Evolutionary conservation across 2,888 invertebrate species (phyloP).

Genomic region (Adineta ricciae): DNA sequence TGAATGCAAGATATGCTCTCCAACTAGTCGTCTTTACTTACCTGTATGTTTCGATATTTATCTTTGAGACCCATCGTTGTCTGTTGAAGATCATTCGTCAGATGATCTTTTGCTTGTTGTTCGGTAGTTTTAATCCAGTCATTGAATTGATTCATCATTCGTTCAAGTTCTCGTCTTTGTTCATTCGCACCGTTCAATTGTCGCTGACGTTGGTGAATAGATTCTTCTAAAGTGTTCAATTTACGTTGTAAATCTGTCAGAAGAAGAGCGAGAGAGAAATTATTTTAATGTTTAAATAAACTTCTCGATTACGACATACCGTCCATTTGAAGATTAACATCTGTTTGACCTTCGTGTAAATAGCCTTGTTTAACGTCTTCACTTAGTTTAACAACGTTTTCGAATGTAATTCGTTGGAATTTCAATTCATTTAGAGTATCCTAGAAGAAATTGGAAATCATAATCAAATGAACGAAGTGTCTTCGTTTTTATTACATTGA

Average conservation of each 20-base stretch:
- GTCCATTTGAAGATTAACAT: neutral
- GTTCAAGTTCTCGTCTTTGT: neutral
- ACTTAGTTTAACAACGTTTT: neutral
- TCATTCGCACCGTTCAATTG: slow-evolving; percentile 17
- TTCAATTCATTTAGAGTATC: slow-evolving; percentile 6
- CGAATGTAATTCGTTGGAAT: neutral
- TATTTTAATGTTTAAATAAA: neutral
- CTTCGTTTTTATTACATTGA: neutral
- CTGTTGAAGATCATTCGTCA: neutral
- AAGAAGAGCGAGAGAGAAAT: neutral
- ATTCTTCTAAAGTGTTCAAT: neutral
- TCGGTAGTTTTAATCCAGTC: neutral
- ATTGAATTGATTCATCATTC: neutral
- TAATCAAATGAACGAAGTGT: neutral
- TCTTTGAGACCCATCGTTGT: neutral
- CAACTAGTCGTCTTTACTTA: neutral
- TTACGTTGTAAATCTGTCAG: neutral
- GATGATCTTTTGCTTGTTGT: neutral
- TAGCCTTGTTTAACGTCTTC: neutral
- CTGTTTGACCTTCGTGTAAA: neutral
- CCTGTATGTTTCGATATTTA: neutral
- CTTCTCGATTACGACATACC: neutral
- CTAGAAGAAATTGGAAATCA: neutral
- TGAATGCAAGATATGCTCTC: no score
- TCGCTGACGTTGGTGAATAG: neutral